Base-by-base conservation (phyloP, 2,113 vertebrate genomes). In the Anolis sagrei region DNA sequence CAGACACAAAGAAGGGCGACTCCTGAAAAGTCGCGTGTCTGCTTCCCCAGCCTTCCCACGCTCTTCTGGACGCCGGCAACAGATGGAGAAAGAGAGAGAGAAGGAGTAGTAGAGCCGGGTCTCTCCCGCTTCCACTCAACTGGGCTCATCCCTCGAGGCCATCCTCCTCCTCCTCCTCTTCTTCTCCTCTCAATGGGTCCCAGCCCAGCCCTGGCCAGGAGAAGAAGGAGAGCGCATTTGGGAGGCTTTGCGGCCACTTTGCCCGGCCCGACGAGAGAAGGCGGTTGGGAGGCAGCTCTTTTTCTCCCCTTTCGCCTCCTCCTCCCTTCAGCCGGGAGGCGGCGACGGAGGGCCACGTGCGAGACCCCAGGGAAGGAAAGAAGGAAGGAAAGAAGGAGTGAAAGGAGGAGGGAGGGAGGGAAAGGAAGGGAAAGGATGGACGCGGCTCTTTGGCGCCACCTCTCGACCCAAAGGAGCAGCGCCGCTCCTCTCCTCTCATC, bases 391-490 rank as follows among this genome's bases (percentile, higher is more conserved):
- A 19, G 18, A 18, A 19, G 61, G 18, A 18, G 16, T 8, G 79
- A n/a, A 44, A 39, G 1, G 36, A 7, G 7, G 36, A 1, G 69
- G 6, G 5, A 7, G 23, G 27, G 8, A 48, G 18, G 3, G 34
- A 21, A 7, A 54, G 54, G 54, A 16, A 1, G 11, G 11, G 54
- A 3, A 16, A 14, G 18, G 79, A n/a, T 64, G 48, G 1, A 48
- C 83, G 89, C 87, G 10, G 83, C 81, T 90, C 23, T 69, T 89
- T 61, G 83, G 83, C 92, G 83, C 91, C 95, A 87, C 87, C 95
- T 95, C 84, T 77, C 48, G 94, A 58, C 0, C 8, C 19, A 27
- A 2, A 18, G 3, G 18, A 49, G 49, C 23, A 82, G 14, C 34
- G 7, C 14, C 69, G n/a, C n/a, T n/a, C n/a, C n/a, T n/a, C 2